phyloP scores from a whole-genome alignment of 2,113 vertebrate species.

The Sarotherodon lohbergeri region DNA sequence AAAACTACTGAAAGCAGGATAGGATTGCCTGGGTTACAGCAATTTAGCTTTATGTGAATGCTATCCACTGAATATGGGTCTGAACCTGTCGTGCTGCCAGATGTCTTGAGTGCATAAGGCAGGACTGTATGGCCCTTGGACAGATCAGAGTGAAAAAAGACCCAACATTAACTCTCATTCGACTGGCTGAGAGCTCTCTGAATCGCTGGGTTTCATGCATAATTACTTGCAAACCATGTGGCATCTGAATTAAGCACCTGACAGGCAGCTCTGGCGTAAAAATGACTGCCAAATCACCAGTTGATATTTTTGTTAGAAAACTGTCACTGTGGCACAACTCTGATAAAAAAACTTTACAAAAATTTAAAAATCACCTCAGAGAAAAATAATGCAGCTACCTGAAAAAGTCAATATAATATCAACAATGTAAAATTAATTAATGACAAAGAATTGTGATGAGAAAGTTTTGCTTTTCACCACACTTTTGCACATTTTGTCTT shows the following conservation, averaged over 20 bases:
- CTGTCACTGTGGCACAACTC: background rate
- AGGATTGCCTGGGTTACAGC: background rate
- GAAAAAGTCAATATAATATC: background rate
- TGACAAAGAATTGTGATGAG: background rate
- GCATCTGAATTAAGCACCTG: background rate
- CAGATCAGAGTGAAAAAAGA: background rate
- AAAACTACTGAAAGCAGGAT: background rate
- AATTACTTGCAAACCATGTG: background rate
- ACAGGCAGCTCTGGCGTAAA: background rate
- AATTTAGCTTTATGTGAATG: background rate
- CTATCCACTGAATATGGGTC: background rate
- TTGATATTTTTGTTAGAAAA: background rate
- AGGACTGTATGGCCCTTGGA: background rate
- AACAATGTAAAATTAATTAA: background rate
- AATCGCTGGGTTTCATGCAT: background rate
- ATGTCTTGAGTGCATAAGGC: background rate
- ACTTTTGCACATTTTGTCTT: background rate
- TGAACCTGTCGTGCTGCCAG: constrained; percentile 1
- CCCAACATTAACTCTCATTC: background rate
- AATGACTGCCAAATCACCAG: background rate
- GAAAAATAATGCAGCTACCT: background rate
- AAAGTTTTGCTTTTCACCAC: background rate
- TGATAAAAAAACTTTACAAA: background rate
- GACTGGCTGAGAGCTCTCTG: background rate
- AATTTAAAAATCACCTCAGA: background rate